Conservation (phyloP, 2,797 vertebrate genomes). For the Hipposideros larvatus region DNA sequence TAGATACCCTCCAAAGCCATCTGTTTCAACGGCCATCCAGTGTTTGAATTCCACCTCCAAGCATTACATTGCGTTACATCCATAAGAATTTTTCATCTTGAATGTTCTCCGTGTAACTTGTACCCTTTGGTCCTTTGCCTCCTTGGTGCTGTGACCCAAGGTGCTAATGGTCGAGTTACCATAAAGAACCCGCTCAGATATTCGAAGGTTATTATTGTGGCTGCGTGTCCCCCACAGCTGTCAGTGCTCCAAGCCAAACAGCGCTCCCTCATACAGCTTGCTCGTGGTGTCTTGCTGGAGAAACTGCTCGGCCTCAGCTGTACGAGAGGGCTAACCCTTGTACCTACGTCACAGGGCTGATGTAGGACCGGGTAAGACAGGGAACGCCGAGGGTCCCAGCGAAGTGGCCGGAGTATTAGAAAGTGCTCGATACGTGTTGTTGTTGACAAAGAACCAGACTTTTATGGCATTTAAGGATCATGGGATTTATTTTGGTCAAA, state of each 20-base stretch:
- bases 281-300: not conserved
- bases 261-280: not conserved
- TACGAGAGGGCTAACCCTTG: not conserved
- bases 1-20: not conserved
- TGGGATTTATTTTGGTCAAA: not conserved
- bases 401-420: not conserved
- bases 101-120: not conserved
- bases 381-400: not conserved
- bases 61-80: not conserved
- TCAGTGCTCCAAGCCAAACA: not conserved
- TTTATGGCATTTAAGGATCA: not conserved
- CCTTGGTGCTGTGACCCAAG: not conserved
- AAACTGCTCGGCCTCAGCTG: not conserved
- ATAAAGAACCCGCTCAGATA: not conserved
- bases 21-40: not conserved
- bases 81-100: not conserved
- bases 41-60: not conserved
- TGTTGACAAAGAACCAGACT: not conserved
- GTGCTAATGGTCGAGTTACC: not conserved
- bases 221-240: not conserved
- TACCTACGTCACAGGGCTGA: not conserved
- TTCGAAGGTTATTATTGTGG: not conserved
- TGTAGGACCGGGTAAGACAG: not conserved
- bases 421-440: not conserved
- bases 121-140: not conserved